Evolutionary conservation across 2,797 vertebrate genomes (phyloP).

Genomic region (Petrocephalus sullivani): DNA sequence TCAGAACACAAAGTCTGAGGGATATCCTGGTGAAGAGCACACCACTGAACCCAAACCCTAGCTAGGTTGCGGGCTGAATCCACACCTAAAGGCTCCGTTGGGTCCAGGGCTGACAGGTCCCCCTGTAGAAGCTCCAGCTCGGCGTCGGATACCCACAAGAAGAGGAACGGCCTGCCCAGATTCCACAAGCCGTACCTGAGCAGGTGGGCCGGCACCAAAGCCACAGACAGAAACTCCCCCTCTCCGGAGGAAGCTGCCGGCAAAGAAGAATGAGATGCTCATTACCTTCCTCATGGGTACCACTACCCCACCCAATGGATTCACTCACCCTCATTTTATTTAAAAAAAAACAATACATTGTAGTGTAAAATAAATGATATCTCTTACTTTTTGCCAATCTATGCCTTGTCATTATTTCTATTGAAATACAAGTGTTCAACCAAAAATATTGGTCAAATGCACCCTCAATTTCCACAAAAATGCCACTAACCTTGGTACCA

Average conservation of each 20-base stretch:
- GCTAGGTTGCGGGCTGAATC: slow-evolving; percentile 10
- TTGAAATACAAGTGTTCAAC: neutral
- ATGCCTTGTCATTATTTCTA: neutral
- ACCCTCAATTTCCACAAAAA: neutral
- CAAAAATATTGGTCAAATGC: neutral
- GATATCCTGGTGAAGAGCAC: neutral
- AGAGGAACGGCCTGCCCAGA: slow-evolving; percentile 64
- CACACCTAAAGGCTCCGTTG: slow-evolving; percentile 54
- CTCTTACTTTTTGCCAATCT: no score
- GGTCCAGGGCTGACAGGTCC: slow-evolving; percentile 45
- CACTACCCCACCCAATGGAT: neutral
- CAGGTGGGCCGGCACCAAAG: slow-evolving; percentile 71
- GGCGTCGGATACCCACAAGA: slow-evolving; percentile 74
- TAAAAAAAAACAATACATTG: neutral
- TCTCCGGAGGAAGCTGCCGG: slow-evolving; percentile 36
- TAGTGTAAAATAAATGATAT: neutral
- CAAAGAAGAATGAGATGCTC: neutral
- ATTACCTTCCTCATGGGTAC: neutral
- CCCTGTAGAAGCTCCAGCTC: slow-evolving; percentile 69
- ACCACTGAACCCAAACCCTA: neutral
- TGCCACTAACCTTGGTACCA: neutral
- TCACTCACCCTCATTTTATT: neutral
- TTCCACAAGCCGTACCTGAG: slow-evolving; percentile 77
- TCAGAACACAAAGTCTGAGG: neutral
- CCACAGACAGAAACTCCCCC: slow-evolving; percentile 47